Evolutionary conservation across 2,888 invertebrate species (phyloP).

Genomic region (Eupsilia transversa): DNA sequence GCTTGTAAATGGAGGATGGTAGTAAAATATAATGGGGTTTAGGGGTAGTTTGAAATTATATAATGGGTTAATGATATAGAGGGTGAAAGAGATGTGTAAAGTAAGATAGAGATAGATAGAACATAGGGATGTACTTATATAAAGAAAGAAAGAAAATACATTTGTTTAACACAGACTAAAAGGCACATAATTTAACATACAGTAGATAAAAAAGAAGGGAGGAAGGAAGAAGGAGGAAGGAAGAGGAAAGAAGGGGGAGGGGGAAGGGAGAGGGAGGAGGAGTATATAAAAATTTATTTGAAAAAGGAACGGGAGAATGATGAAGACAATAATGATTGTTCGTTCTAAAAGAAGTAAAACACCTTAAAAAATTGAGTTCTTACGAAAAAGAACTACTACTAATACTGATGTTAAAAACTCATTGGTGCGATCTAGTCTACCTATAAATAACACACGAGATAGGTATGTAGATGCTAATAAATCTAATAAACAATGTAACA

Average conservation of each 20-base stretch:
- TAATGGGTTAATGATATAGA: not conserved
- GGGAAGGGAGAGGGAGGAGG: no score
- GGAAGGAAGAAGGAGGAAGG: no score
- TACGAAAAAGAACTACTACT: not conserved
- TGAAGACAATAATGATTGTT: not conserved
- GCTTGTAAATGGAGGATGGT: not conserved
- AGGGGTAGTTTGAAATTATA: conserved; percentile 11
- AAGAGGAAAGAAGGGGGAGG: no score
- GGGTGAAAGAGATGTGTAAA: not conserved
- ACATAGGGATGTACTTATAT: no score
- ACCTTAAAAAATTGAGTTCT: not conserved
- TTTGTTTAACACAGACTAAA: no score
- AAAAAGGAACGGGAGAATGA: not conserved
- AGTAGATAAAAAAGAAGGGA: no score
- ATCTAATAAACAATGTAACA: no score
- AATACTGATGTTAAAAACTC: not conserved
- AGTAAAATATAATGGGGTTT: conserved; percentile 13
- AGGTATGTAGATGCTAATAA: not conserved
- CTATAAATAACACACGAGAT: not conserved
- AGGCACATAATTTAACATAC: no score
- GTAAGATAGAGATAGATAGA: no score
- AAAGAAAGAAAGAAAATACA: no score
- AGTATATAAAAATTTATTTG: not conserved
- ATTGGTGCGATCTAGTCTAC: conserved; percentile 1
- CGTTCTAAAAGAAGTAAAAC: not conserved